Evolutionary conservation across 2,797 vertebrate species (phyloP), one percentile per base, ranked within the genome.

Genomic region (Taeniopygia guttata): DNA sequence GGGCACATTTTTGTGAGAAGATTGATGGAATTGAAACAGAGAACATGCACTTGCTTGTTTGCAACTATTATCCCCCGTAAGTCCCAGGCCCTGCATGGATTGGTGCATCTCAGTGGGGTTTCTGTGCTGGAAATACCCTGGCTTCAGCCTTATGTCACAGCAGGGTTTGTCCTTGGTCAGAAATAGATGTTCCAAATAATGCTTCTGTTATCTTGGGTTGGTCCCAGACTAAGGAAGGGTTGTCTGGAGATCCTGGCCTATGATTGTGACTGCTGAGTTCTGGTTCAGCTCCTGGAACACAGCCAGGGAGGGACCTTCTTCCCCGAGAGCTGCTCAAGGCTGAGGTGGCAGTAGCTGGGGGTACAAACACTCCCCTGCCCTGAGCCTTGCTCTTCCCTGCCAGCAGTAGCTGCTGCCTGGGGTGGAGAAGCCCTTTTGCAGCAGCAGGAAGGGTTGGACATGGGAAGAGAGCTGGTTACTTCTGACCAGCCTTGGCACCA

Each of bases 31-130:
- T 97, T 0, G 96, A 97, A 9, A 95, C 97, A 3, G 89, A 94
- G 16, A 93, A 97, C 62, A 94, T 98, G 90, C 86, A 96, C 26
- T 66, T 98, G 40, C 95, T 98, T 10, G 98, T 98, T 30, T 98
- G 98, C 97, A 98, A 98, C 96, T 98, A 98, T 7, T 96, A 96
- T 22, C 98, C 98, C 0, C 97, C 96, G 98, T 98, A 78, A 98
- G 98, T 98, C 45, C 69, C 21, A 2, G 34, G 16, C 55, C 51
- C 74, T 4, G 0, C 6, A 0, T 9, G 66, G 16, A 9, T 18
- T 45, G 64, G 25, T 48, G 75, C 36, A 11, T 32, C 64, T 27
- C 13, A 11, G 1, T 1, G 6, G 52, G 63, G 20, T 32, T 60
- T 32, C 73, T 56, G 58, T 30, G 66, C 49, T 60, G 73, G 58